These are phyloP conservation scores for Temnothorax rugatulus DNA, from an alignment of 2,888 invertebrate species.

Conservation along the genomic window DNA sequence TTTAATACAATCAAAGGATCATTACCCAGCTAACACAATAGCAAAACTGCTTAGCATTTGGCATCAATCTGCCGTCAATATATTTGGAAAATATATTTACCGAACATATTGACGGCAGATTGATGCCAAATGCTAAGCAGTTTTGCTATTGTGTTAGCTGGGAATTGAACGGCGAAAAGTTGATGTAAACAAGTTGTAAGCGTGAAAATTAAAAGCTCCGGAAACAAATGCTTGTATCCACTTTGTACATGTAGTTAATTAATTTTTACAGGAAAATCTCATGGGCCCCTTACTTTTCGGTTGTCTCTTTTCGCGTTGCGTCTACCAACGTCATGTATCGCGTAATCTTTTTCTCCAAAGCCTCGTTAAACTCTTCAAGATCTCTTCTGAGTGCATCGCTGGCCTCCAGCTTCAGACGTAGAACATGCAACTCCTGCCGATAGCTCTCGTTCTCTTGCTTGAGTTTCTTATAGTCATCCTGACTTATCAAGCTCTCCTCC, in stretches of 20 bases:
- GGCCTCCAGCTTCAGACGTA: conserved; percentile 72
- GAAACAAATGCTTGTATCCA: not conserved
- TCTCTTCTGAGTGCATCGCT: conserved; percentile 71
- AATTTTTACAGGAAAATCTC: not conserved
- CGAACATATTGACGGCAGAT: too few species aligned
- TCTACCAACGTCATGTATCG: not conserved
- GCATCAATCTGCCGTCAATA: too few species aligned
- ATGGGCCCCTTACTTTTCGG: conserved; percentile 58
- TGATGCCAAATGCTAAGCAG: too few species aligned
- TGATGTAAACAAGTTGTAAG: not conserved
- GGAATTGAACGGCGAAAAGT: too few species aligned
- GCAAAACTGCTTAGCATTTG: too few species aligned
- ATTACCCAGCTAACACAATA: too few species aligned
- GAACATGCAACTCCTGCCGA: conserved; percentile 74
- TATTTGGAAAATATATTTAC: too few species aligned
- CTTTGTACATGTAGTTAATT: not conserved
- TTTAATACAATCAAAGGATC: not conserved
- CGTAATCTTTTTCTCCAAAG: conserved; percentile 57
- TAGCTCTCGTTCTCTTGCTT: conserved; percentile 69
- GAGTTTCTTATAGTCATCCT: conserved; percentile 21
- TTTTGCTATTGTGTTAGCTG: too few species aligned
- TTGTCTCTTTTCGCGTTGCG: not conserved
- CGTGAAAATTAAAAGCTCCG: not conserved
- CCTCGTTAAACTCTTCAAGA: conserved; percentile 70
- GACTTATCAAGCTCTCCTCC: conserved; percentile 2